Evolutionary conservation across 2,113 vertebrate species (phyloP).

Genomic region (Tenebrosternarchus preto): DNA sequence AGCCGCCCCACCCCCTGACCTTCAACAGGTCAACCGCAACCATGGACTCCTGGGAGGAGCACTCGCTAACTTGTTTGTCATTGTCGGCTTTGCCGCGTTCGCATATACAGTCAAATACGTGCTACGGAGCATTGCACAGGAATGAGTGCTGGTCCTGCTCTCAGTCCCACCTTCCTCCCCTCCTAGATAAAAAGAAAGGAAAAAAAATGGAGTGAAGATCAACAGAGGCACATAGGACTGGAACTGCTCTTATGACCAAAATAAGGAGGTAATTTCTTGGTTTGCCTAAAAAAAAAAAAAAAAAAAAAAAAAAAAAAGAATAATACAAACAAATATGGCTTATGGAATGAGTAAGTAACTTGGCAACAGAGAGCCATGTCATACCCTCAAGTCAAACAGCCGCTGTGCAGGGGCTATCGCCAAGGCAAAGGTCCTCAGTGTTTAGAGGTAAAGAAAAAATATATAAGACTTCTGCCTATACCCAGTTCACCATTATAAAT

Average conservation of each 20-base stretch:
- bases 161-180: conserved; percentile 33
- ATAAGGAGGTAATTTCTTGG: conserved; percentile 6
- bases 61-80: conserved; percentile 95
- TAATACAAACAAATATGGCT: conserved; percentile 20
- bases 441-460: conserved; percentile 29
- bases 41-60: conserved; percentile 96
- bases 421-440: conserved; percentile 15
- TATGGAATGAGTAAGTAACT: conserved; percentile 4
- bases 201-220: not conserved
- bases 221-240: not conserved
- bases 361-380: conserved; percentile 7
- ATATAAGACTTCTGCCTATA: not conserved
- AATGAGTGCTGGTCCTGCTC: conserved; percentile 74
- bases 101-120: conserved; percentile 99
- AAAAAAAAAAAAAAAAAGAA: conserved; percentile 29
- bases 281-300: conserved; percentile 12
- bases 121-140: conserved; percentile 97
- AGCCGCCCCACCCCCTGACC: conserved; percentile 76
- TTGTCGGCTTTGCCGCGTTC: conserved; percentile 96
- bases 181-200: not conserved
- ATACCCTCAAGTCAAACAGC: conserved; percentile 15
- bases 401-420: not conserved
- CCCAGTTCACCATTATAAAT: not conserved
- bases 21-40: conserved; percentile 93
- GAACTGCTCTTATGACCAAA: conserved; percentile 36